These are phyloP conservation scores for Thunnus maccoyii DNA, from an alignment of 2,113 vertebrate genomes.

Conservation along the genomic window DNA sequence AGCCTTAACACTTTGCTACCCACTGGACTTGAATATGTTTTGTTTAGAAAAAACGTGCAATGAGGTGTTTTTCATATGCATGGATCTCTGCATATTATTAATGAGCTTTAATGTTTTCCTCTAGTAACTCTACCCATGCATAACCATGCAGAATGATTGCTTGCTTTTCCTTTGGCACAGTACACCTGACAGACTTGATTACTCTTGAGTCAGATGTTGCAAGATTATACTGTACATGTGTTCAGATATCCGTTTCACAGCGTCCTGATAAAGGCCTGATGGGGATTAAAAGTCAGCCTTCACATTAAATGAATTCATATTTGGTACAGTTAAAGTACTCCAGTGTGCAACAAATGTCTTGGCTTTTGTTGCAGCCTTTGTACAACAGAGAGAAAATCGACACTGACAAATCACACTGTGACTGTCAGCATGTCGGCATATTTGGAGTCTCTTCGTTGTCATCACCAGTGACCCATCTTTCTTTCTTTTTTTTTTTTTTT, in stretches of 20 bases:
- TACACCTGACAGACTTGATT: conserved; percentile 55
- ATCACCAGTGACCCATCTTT: neutral
- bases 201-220: conserved; percentile 45
- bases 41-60: conserved; percentile 51
- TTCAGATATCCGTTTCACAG: conserved; percentile 53
- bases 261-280: conserved; percentile 41
- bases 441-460: conserved; percentile 29
- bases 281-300: conserved; percentile 43
- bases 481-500: neutral
- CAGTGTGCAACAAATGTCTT: conserved; percentile 34
- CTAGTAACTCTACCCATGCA: conserved; percentile 60
- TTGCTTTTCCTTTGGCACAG: conserved; percentile 60
- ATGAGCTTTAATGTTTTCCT: conserved; percentile 60
- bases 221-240: conserved; percentile 48
- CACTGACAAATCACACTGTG: conserved; percentile 19
- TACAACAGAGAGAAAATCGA: conserved; percentile 9
- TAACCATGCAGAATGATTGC: conserved; percentile 45
- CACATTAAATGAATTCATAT: conserved; percentile 42
- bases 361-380: conserved; percentile 31
- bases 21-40: conserved; percentile 44
- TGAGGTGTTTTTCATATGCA: conserved; percentile 42
- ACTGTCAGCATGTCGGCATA: neutral
- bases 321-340: conserved; percentile 34
- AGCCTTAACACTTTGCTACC: conserved; percentile 38
- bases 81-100: conserved; percentile 57